Conservation (phyloP, 2,888 invertebrate genomes). For the Hyposoter dolosus region DNA sequence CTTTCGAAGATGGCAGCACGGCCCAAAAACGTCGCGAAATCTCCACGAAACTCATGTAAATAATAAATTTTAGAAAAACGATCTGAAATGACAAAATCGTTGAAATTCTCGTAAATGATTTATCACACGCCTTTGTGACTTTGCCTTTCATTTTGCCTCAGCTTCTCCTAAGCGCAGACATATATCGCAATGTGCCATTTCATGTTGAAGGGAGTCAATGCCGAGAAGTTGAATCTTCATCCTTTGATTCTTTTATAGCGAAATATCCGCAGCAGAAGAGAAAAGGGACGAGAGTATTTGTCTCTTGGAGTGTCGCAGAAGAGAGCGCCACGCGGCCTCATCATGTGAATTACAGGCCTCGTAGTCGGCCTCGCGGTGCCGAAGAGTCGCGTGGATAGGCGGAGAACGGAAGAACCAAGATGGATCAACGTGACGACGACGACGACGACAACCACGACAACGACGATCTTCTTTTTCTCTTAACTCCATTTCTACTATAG, state of each 20-base stretch:
- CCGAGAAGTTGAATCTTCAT: slow-evolving; percentile 76
- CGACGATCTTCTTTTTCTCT: slow-evolving; percentile 49
- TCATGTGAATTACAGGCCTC: slow-evolving; percentile 82
- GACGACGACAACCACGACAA: slow-evolving; percentile 65
- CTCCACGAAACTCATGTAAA: background rate
- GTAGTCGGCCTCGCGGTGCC: slow-evolving; percentile 76
- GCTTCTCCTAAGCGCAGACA: background rate
- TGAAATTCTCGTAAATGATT: background rate
- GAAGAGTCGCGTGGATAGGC: slow-evolving; percentile 84
- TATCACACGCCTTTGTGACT: slow-evolving; percentile 21
- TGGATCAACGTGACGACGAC: slow-evolving; percentile 72
- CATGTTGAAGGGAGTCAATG: slow-evolving; percentile 49
- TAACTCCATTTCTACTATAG: slow-evolving; percentile 59
- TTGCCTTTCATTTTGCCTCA: slow-evolving; percentile 61
- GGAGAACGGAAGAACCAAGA: slow-evolving; percentile 78
- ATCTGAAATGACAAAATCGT: too few relatives aligned
- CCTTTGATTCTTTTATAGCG: slow-evolving; percentile 36
- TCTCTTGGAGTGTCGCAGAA: slow-evolving; percentile 82
- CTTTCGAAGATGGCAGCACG: slow-evolving; percentile 70
- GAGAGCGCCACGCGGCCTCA: slow-evolving; percentile 82
- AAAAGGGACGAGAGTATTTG: slow-evolving; percentile 74
- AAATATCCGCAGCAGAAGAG: slow-evolving; percentile 6
- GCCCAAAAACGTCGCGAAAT: slow-evolving; percentile 25
- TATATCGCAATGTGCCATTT: slow-evolving; percentile 48
- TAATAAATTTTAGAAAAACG: too few relatives aligned